phyloP scores from a whole-genome alignment of 2,797 vertebrate species.

The Alosa sapidissima region DNA sequence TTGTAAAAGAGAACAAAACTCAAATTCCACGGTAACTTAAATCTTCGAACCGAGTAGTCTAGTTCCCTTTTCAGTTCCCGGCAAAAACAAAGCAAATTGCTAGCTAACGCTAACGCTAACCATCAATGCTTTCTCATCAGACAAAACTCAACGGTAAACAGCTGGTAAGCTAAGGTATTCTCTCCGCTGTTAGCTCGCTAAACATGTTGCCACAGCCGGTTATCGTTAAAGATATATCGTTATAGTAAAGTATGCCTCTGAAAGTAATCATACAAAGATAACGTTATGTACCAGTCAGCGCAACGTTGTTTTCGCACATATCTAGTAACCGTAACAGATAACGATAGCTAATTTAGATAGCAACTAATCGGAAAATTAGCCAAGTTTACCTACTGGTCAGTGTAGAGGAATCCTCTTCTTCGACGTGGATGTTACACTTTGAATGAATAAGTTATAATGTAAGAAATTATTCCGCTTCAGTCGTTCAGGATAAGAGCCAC shows the following conservation, averaged over 20 bases:
- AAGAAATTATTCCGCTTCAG: not conserved
- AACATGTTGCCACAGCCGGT: not conserved
- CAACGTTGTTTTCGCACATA: not conserved
- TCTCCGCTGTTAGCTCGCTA: not conserved
- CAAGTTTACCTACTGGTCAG: not conserved
- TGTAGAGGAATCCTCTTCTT: constrained; percentile 10
- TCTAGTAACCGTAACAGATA: not conserved
- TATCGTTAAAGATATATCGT: not conserved
- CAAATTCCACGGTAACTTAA: no score
- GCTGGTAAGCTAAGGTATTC: not conserved
- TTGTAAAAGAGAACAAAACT: not conserved
- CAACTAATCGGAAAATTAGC: not conserved
- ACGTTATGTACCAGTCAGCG: not conserved
- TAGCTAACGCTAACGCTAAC: not conserved
- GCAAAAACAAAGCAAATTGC: not conserved
- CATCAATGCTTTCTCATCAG: not conserved
- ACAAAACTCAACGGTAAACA: not conserved
- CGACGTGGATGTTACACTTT: not conserved
- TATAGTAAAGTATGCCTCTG: not conserved
- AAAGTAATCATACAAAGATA: not conserved
- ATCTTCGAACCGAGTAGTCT: not conserved
- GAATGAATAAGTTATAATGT: not conserved
- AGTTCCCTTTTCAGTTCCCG: not conserved
- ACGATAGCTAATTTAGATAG: not conserved
- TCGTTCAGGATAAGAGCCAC: not conserved